These are phyloP conservation scores for Bombus pascuorum DNA, from an alignment of 1,140 invertebrate genomes.

Conservation along the genomic window DNA sequence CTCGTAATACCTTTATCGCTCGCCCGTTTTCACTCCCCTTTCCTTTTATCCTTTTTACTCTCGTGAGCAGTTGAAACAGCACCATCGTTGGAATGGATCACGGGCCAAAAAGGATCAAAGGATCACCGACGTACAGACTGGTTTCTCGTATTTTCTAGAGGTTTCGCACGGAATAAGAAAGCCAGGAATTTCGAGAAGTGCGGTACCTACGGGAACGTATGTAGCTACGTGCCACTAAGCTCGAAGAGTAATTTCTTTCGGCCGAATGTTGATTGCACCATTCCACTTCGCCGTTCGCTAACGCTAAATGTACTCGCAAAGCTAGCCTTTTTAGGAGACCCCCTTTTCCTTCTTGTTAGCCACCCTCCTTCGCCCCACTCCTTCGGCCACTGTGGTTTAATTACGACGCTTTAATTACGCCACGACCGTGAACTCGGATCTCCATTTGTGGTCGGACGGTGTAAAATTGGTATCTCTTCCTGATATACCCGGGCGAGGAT, in stretches of 20 bases:
- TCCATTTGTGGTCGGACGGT: not conserved
- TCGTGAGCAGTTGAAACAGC: conserved; percentile 2
- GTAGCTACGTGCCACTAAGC: not conserved
- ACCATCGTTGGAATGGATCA: not conserved
- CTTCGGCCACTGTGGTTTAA: conserved; percentile 54
- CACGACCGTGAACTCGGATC: not conserved
- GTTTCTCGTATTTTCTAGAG: not conserved
- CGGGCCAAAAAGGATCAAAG: not conserved
- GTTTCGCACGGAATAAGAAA: conserved; percentile 36
- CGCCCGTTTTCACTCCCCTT: not conserved
- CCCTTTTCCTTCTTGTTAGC: not conserved
- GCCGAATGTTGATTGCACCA: conserved; percentile 28
- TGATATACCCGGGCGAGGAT: conserved; percentile 3
- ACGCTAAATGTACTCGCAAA: conserved; percentile 4
- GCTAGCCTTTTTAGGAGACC: conserved; percentile 27
- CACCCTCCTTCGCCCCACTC: not conserved
- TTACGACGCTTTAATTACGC: conserved; percentile 61
- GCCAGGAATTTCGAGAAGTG: not conserved
- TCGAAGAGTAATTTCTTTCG: conserved; percentile 33
- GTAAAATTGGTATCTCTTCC: conserved; percentile 40
- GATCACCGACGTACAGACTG: not conserved
- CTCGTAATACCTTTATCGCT: conserved; percentile 23
- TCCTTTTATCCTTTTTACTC: not conserved
- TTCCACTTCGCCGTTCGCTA: not conserved
- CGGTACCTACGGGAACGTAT: not conserved